A percentile compares a stretch with the other conserved stretches of the same genome.
phyloP scores from a whole-genome alignment of 2,113 vertebrate species.

The Neolamprologus fasciatus region DNA sequence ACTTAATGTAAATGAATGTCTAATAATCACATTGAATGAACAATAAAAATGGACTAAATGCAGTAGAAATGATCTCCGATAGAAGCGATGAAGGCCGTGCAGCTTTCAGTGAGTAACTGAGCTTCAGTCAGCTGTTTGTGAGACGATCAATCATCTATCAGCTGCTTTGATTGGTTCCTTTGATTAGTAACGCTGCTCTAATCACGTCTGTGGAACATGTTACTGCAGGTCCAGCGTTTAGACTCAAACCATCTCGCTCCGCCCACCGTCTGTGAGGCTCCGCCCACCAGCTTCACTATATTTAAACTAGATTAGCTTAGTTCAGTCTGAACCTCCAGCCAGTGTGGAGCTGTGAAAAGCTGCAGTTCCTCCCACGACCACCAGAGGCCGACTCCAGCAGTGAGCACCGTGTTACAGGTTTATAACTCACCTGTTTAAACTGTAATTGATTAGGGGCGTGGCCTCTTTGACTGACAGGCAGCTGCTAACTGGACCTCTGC shows the following conservation, averaged over 20 bases:
- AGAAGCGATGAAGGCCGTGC: background rate
- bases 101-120: background rate
- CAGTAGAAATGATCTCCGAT: background rate
- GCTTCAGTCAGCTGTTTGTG: background rate
- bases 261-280: background rate
- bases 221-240: background rate
- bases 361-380: background rate
- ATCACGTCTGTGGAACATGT: background rate
- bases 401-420: background rate
- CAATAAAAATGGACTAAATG: rapidly evolving
- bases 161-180: background rate
- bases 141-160: background rate
- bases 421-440: background rate
- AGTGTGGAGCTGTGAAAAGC: rapidly evolving
- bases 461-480: background rate
- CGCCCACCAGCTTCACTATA: background rate
- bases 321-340: background rate
- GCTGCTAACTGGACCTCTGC: background rate
- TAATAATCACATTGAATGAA: background rate
- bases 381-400: background rate
- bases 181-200: background rate
- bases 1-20: background rate
- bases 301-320: background rate
- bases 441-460: background rate
- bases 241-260: background rate